phyloP scores from a whole-genome alignment of 2,113 vertebrate genomes.

The Triplophysa rosa region DNA sequence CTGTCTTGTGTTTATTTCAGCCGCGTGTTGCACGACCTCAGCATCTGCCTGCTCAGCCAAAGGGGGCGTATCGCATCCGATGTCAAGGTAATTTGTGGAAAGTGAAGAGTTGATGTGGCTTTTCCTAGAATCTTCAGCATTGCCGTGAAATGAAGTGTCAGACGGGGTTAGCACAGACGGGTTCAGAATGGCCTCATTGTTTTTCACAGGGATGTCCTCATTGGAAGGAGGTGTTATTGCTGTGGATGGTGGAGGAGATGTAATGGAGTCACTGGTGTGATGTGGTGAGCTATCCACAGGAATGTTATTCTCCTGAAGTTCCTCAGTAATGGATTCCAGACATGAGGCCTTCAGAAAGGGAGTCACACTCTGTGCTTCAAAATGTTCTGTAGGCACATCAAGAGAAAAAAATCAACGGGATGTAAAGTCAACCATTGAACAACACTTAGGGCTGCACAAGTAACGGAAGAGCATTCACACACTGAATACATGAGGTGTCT shows the following conservation, averaged over 20 bases:
- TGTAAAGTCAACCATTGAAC: not conserved
- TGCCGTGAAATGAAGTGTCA: not conserved
- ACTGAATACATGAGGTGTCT: no score
- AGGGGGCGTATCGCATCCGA: conserved; percentile 37
- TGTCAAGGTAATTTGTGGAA: conserved; percentile 43
- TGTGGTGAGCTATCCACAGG: conserved; percentile 50
- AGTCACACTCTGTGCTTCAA: conserved; percentile 72
- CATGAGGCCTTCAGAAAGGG: conserved; percentile 70
- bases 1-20: conserved; percentile 19
- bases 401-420: not conserved
- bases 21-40: conserved; percentile 3
- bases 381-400: conserved; percentile 67
- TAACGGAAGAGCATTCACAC: not conserved
- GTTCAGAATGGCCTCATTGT: conserved; percentile 35
- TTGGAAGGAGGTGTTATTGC: conserved; percentile 54
- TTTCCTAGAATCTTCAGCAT: conserved; percentile 9
- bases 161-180: conserved; percentile 12
- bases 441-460: no score
- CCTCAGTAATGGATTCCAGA: conserved; percentile 81
- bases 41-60: conserved; percentile 2
- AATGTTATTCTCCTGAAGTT: conserved; percentile 67
- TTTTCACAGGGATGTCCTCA: conserved; percentile 40
- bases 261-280: conserved; percentile 16
- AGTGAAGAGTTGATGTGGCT: conserved; percentile 24
- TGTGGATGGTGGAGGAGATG: conserved; percentile 45